A percentile compares a stretch with the other conserved stretches of the same genome.
These are phyloP conservation scores for Pyrgus malvae DNA, from an alignment of 2,888 invertebrate species.

Conservation along the genomic window DNA sequence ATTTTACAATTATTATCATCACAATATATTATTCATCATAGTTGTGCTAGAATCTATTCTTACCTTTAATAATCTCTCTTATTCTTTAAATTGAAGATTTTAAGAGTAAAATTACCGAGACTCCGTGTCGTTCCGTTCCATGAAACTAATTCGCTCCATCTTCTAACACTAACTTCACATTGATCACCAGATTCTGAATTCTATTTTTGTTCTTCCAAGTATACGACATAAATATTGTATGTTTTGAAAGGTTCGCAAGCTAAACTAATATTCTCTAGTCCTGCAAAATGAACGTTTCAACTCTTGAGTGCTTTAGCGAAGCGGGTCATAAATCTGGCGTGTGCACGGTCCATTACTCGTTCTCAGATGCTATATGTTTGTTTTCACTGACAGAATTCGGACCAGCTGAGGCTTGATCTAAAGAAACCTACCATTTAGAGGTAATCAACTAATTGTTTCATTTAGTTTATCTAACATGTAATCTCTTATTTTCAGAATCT, in stretches of 20 bases:
- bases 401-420: conserved; percentile 21
- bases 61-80: too few relatives aligned
- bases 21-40: too few relatives aligned
- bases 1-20: too few relatives aligned
- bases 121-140: background rate
- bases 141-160: background rate
- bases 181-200: conserved; percentile 11
- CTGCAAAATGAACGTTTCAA: conserved; percentile 46
- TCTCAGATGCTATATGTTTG: conserved; percentile 28
- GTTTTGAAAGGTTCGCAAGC: conserved; percentile 39
- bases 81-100: too few relatives aligned
- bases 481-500: background rate
- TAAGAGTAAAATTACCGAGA: too few relatives aligned
- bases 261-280: conserved; percentile 43
- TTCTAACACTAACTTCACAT: conserved; percentile 1
- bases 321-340: conserved; percentile 47
- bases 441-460: conserved; percentile 26
- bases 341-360: conserved; percentile 46
- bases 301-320: conserved; percentile 42
- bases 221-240: conserved; percentile 34
- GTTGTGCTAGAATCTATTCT: too few relatives aligned
- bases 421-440: conserved; percentile 14
- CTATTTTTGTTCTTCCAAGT: conserved; percentile 27
- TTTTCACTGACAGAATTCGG: conserved; percentile 24
- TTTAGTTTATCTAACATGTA: background rate